Percentiles rank a stretch among this genome's conserved stretches.
Evolutionary conservation across 1,140 invertebrate species (phyloP).

Genomic region (Paraescarpia echinospica): DNA sequence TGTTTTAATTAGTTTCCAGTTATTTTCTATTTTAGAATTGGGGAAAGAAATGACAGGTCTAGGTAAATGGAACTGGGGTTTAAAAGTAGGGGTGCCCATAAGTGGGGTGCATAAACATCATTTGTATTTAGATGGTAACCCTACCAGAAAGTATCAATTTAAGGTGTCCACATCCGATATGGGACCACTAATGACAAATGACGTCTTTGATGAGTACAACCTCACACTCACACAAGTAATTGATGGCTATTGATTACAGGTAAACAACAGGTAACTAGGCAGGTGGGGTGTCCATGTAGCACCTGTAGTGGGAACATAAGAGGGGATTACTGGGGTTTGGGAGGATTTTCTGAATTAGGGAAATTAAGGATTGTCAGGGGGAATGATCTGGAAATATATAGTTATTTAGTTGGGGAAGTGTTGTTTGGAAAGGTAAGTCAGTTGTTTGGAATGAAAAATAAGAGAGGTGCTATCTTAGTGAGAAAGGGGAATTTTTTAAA

Average conservation of each 20-base stretch:
- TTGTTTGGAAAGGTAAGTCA: background rate
- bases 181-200: background rate
- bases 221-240: background rate
- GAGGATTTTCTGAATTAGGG: background rate
- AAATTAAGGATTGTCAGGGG: background rate
- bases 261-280: background rate
- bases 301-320: background rate
- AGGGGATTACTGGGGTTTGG: background rate
- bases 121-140: background rate
- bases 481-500: background rate
- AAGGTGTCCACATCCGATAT: background rate
- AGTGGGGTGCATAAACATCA: no score
- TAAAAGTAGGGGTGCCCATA: no score
- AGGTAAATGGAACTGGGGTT: background rate
- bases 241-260: background rate
- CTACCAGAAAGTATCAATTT: background rate
- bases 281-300: background rate
- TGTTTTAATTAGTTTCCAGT: no score
- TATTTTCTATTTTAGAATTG: background rate
- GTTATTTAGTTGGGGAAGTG: background rate
- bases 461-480: background rate
- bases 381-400: background rate
- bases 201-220: background rate
- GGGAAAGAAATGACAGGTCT: background rate
- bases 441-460: background rate